Percentiles rank a stretch among this genome's conserved stretches.
These are phyloP conservation scores for Drosophila sucinea DNA, from an alignment of 1,140 invertebrate genomes.

Conservation along the genomic window DNA sequence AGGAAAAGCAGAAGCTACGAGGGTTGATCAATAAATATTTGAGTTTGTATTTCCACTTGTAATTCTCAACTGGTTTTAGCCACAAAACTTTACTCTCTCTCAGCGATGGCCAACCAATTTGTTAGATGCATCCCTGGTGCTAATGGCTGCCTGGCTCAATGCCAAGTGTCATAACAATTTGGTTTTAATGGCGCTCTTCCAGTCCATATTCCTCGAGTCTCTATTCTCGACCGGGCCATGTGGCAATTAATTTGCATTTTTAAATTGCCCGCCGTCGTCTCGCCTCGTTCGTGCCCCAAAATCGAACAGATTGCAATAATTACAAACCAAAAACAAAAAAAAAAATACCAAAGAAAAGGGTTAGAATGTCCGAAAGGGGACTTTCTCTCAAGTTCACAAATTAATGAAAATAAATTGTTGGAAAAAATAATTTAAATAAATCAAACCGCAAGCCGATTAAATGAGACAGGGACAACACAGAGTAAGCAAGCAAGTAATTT, in stretches of 20 bases:
- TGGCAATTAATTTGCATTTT: conserved; percentile 83
- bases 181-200: conserved; percentile 69
- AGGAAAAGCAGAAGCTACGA: conserved; percentile 23
- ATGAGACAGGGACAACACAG: not conserved
- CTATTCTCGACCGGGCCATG: conserved; percentile 66
- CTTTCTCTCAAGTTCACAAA: conserved; percentile 63
- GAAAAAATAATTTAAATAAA: conserved; percentile 64
- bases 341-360: conserved; percentile 33
- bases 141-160: not conserved
- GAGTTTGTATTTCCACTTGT: too few relatives aligned
- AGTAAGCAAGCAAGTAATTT: conserved; percentile 70
- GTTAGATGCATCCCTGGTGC: not conserved
- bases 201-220: conserved; percentile 13
- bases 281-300: conserved; percentile 59
- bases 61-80: too few relatives aligned
- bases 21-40: conserved; percentile 4
- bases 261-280: conserved; percentile 62
- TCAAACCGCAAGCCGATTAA: conserved; percentile 77
- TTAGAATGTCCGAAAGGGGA: conserved; percentile 65
- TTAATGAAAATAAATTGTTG: conserved; percentile 83
- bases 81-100: too few relatives aligned
- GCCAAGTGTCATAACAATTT: conserved; percentile 62
- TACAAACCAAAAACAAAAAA: conserved; percentile 39
- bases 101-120: too few relatives aligned
- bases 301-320: conserved; percentile 82